phyloP scores from a whole-genome alignment of 2,888 invertebrate genomes.

The Conomelus anceps region DNA sequence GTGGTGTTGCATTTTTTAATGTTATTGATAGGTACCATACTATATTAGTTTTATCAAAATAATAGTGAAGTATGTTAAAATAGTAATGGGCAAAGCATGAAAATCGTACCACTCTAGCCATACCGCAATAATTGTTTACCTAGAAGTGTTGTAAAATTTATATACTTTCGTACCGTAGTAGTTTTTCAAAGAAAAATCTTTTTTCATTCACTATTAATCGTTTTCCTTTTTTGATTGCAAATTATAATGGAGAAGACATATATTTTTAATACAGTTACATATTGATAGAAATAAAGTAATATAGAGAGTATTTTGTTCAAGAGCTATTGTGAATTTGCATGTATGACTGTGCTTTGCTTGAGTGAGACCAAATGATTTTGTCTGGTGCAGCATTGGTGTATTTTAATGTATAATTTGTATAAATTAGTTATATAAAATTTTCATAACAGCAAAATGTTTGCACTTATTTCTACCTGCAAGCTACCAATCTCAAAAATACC shows the following conservation, averaged over 20 bases:
- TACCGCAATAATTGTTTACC: not conserved
- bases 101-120: not conserved
- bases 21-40: not conserved
- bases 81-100: not conserved
- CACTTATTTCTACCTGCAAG: not conserved
- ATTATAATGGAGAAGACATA: not conserved
- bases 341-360: conserved; percentile 11
- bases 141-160: not conserved
- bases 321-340: conserved; percentile 9
- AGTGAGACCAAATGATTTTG: not conserved
- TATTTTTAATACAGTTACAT: not conserved
- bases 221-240: not conserved
- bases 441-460: not conserved
- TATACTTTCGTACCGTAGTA: not conserved
- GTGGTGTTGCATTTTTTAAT: not conserved
- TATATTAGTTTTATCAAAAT: not conserved
- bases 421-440: conserved; percentile 10
- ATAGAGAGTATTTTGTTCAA: not conserved
- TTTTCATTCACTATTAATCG: not conserved
- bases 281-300: not conserved
- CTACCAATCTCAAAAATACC: not conserved
- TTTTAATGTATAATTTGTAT: conserved; percentile 7
- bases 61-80: not conserved
- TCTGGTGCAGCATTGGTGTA: not conserved
- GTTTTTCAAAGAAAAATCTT: not conserved